Evolutionary conservation across 64 coral and sea anemone species (phyloP).

Genomic region (Actinia tenebrosa): DNA sequence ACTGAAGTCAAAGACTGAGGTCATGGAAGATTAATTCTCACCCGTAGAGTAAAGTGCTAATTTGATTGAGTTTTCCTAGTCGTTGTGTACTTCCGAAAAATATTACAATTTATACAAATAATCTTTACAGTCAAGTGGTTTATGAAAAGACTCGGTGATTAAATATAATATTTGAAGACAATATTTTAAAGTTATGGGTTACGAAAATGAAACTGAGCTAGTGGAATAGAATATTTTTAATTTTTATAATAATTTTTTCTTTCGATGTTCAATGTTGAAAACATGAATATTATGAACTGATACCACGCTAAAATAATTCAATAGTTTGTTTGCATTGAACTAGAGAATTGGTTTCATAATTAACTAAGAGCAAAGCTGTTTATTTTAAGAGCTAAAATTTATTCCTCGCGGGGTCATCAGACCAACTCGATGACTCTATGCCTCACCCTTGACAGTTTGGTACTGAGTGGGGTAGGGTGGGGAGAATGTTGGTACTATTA

Average conservation of each 20-base stretch:
- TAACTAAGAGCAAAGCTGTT: not conserved
- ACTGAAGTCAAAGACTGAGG: not conserved
- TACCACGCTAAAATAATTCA: not conserved
- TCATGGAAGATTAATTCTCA: conserved; percentile 2
- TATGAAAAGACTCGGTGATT: not conserved
- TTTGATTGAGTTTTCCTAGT: not conserved
- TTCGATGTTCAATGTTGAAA: not conserved
- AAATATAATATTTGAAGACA: not conserved
- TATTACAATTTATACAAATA: not conserved
- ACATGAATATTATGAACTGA: not conserved
- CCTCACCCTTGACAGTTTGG: not conserved
- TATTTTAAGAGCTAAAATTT: not conserved
- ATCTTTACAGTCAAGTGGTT: not conserved
- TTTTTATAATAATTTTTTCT: not conserved
- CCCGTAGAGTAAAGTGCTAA: not conserved
- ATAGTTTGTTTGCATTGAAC: not conserved
- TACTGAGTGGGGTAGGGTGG: not conserved
- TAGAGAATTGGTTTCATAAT: not conserved
- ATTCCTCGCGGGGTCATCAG: not conserved
- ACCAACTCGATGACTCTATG: not conserved
- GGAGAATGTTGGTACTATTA: not conserved
- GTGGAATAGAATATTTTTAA: no score
- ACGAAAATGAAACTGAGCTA: not conserved
- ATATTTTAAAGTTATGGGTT: not conserved
- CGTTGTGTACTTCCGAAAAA: not conserved